A percentile compares a stretch with the other conserved stretches of the same genome.
Evolutionary conservation across 92 coral and sea anemone species (phyloP).

Genomic region (Heliopora coerulea): DNA sequence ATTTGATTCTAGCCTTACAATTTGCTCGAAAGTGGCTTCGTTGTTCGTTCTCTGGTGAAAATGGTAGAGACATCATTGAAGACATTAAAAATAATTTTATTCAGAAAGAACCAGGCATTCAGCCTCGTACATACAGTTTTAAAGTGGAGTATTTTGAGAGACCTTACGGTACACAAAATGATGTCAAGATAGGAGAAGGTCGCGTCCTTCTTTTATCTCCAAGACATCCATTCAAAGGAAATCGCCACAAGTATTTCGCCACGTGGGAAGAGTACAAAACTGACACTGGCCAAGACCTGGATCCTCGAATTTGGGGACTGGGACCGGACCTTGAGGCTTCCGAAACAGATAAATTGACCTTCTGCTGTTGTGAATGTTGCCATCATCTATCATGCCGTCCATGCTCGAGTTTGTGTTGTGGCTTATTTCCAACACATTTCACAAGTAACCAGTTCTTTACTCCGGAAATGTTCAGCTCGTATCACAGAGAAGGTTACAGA

Average conservation of each 20-base stretch:
- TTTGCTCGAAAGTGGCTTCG: slow-evolving; percentile 71
- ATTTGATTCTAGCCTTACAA: slow-evolving; percentile 51
- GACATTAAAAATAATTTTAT: slow-evolving; percentile 65
- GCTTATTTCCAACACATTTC: slow-evolving; percentile 70
- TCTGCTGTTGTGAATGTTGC: slow-evolving; percentile 85
- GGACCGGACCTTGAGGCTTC: slow-evolving; percentile 68
- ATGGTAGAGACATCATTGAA: slow-evolving; percentile 75
- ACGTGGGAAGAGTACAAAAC: slow-evolving; percentile 62
- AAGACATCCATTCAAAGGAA: slow-evolving; percentile 79
- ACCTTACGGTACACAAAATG: slow-evolving; percentile 23
- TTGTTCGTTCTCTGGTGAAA: slow-evolving; percentile 70
- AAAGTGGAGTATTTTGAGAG: slow-evolving; percentile 71
- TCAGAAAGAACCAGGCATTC: slow-evolving; percentile 57
- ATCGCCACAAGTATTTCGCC: not conserved
- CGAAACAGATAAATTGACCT: slow-evolving; percentile 76
- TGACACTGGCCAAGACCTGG: slow-evolving; percentile 59
- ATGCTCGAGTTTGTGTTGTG: slow-evolving; percentile 53
- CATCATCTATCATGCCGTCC: slow-evolving; percentile 49
- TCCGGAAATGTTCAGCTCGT: slow-evolving; percentile 65
- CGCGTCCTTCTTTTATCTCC: slow-evolving; percentile 66
- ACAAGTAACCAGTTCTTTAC: slow-evolving; percentile 80
- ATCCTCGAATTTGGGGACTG: slow-evolving; percentile 69
- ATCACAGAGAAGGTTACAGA: slow-evolving; percentile 91
- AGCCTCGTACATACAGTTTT: slow-evolving; percentile 80
- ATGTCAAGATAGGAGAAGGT: slow-evolving; percentile 72